Evolutionary conservation across 2,888 invertebrate genomes (phyloP).

Genomic region (Meiosimyza platycephala): DNA sequence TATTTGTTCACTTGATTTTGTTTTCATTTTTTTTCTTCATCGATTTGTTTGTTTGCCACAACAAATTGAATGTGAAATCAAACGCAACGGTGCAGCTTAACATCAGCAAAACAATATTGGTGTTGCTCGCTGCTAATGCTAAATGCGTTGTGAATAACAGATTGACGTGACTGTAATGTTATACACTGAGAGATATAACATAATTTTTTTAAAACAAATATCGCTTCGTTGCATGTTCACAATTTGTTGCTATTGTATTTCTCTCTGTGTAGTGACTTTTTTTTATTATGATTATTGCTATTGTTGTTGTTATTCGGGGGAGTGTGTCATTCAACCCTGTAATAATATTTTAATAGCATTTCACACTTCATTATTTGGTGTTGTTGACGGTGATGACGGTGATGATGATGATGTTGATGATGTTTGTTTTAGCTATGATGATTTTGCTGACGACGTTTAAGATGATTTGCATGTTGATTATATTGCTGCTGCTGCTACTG

Average conservation of each 20-base stretch:
- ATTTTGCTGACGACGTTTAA: not conserved
- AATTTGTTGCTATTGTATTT: not conserved
- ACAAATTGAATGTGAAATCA: conserved; percentile 29
- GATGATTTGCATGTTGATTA: conserved; percentile 4
- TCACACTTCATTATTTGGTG: conserved; percentile 17
- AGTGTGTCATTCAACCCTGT: conserved; percentile 1
- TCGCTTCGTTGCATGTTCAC: too few relatives aligned
- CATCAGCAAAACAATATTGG: not conserved
- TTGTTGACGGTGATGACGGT: not conserved
- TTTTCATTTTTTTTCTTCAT: not conserved
- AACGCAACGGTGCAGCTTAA: not conserved
- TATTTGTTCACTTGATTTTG: not conserved
- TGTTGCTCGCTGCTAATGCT: conserved; percentile 19
- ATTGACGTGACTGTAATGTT: not conserved
- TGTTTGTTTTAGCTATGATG: not conserved
- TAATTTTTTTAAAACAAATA: too few relatives aligned
- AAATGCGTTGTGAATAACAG: not conserved
- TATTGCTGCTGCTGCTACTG: not conserved
- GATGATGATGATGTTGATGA: not conserved
- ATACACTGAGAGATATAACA: too few relatives aligned
- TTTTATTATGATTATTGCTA: not conserved
- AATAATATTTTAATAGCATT: conserved; percentile 13
- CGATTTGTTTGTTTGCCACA: conserved; percentile 4
- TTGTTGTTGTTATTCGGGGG: not conserved
- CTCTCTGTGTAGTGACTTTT: not conserved